Conservation (phyloP, 1,140 invertebrate species). For the Cydia splendana region DNA sequence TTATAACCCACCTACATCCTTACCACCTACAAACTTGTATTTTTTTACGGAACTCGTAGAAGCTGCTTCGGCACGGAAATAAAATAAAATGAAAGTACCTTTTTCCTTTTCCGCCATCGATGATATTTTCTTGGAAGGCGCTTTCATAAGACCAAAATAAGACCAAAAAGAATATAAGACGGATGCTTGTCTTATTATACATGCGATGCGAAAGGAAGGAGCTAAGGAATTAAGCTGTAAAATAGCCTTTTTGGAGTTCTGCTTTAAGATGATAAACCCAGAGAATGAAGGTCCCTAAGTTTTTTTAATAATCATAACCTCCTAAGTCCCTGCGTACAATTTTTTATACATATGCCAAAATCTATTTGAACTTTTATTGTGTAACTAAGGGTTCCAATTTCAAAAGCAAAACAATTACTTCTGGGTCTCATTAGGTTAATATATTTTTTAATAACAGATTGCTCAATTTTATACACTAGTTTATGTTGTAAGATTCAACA, state of each 20-base stretch:
- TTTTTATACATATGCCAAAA: too few relatives aligned
- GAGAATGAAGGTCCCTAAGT: neutral
- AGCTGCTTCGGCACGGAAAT: neutral
- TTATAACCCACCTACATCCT: too few relatives aligned
- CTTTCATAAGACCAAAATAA: constrained; percentile 15
- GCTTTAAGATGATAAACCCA: neutral
- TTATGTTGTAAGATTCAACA: too few relatives aligned
- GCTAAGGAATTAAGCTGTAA: constrained; percentile 18
- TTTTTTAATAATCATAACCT: too few relatives aligned
- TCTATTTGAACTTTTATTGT: too few relatives aligned
- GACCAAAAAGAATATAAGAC: too few relatives aligned
- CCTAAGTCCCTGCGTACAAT: too few relatives aligned
- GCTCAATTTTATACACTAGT: too few relatives aligned
- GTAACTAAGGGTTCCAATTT: too few relatives aligned
- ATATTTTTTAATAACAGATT: too few relatives aligned
- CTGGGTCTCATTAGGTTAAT: too few relatives aligned
- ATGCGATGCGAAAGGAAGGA: constrained; percentile 18
- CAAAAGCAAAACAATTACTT: too few relatives aligned
- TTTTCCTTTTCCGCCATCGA: neutral
- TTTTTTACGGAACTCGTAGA: neutral
- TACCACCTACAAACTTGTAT: neutral
- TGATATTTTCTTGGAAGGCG: constrained; percentile 23
- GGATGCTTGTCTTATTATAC: constrained; percentile 15
- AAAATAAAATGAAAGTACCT: neutral
- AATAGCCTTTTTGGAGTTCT: constrained; percentile 17